Conservation (phyloP, 2,797 vertebrate genomes). For the Tarsius wallacei region DNA sequence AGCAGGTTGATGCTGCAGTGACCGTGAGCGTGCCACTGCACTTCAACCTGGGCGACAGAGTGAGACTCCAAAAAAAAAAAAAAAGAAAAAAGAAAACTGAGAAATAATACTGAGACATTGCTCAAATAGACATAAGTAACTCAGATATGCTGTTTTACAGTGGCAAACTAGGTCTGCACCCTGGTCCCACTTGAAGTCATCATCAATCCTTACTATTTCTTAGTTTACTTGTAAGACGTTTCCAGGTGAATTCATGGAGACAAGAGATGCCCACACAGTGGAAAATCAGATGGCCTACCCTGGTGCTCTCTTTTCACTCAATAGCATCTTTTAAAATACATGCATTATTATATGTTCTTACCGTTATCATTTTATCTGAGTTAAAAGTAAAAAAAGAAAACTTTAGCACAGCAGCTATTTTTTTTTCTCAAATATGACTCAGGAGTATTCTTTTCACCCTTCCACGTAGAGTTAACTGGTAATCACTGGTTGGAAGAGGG, state of each 20-base stretch:
- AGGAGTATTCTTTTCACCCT: neutral
- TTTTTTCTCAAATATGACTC: neutral
- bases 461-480: neutral
- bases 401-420: neutral
- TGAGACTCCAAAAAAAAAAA: no score
- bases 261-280: fast-evolving
- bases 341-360: neutral
- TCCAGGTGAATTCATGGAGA: neutral
- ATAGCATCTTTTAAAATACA: neutral
- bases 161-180: neutral
- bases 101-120: neutral
- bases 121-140: neutral
- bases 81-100: neutral
- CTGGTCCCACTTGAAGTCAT: neutral
- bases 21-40: no score
- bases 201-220: neutral
- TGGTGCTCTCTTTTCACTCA: neutral
- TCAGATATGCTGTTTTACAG: neutral
- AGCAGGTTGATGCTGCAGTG: no score
- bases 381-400: neutral
- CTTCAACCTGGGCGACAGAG: no score
- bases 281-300: neutral
- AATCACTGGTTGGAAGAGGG: neutral
- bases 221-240: neutral
- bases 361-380: neutral